Evolutionary conservation across 2,797 vertebrate species (phyloP).

Genomic region (Brachyrhaphis roseni): DNA sequence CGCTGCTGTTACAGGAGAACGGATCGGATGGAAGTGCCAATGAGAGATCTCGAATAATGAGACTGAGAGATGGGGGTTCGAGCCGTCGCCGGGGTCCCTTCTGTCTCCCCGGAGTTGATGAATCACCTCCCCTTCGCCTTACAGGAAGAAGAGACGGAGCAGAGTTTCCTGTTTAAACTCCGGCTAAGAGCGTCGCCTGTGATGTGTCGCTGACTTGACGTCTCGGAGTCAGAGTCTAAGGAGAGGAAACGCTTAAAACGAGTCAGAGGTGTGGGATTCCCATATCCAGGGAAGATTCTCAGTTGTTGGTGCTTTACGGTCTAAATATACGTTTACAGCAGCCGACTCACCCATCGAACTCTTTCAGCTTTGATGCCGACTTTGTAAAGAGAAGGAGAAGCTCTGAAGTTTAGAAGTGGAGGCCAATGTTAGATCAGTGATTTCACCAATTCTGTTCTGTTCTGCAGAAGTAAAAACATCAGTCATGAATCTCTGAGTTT

Average conservation of each 20-base stretch:
- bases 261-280: slow-evolving; percentile 9
- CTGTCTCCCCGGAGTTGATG: slow-evolving; percentile 30
- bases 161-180: slow-evolving; percentile 26
- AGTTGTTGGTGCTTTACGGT: background rate
- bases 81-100: slow-evolving; percentile 44
- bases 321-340: background rate
- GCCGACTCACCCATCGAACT: background rate
- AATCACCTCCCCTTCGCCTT: slow-evolving; percentile 48
- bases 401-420: slow-evolving; percentile 3
- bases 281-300: slow-evolving; percentile 21
- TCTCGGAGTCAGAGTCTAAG: slow-evolving; percentile 19
- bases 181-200: background rate
- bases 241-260: slow-evolving; percentile 11
- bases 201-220: slow-evolving; percentile 17
- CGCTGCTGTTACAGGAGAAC: slow-evolving; percentile 14
- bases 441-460: background rate
- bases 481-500: background rate
- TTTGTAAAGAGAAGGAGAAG: slow-evolving; percentile 17
- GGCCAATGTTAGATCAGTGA: slow-evolving; percentile 25
- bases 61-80: slow-evolving; percentile 50
- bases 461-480: background rate
- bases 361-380: background rate
- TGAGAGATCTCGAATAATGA: slow-evolving; percentile 60
- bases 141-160: slow-evolving; percentile 15
- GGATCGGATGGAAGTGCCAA: slow-evolving; percentile 20